Conservation (phyloP, 2,113 vertebrate genomes). For the Microtus pennsylvanicus region DNA sequence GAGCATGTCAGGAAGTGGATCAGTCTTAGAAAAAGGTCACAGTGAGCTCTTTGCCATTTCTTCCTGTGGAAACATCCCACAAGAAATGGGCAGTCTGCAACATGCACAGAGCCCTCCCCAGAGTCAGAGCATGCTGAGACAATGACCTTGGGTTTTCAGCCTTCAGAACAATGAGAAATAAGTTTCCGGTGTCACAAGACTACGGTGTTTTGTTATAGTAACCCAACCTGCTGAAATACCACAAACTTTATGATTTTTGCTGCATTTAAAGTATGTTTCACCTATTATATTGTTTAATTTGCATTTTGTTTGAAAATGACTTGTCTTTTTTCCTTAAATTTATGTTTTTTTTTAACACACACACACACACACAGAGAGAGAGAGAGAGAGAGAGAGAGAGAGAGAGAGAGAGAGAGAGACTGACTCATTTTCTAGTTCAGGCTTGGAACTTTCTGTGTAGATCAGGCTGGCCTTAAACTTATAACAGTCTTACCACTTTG, state of each 20-base stretch:
- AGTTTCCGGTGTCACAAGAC: background rate
- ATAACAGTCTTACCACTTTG: background rate
- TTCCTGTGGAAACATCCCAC: background rate
- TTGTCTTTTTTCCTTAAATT: background rate
- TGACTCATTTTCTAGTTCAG: background rate
- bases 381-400: background rate
- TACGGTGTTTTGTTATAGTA: background rate
- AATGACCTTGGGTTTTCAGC: background rate
- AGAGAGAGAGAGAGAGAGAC: background rate
- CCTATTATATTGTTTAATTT: background rate
- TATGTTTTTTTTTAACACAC: background rate
- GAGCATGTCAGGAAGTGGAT: background rate
- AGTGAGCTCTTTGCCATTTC: background rate
- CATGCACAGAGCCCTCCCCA: background rate
- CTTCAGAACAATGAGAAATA: background rate
- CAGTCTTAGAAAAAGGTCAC: background rate
- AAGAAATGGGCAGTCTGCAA: background rate
- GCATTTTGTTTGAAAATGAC: constrained; percentile 35
- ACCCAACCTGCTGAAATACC: background rate
- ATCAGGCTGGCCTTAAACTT: background rate
- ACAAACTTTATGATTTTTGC: background rate
- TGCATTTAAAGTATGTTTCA: background rate
- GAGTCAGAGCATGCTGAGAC: background rate
- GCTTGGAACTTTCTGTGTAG: background rate
- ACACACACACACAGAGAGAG: too few species aligned